Evolutionary conservation across 2,797 vertebrate genomes (phyloP).

Genomic region (Cynopterus sphinx): DNA sequence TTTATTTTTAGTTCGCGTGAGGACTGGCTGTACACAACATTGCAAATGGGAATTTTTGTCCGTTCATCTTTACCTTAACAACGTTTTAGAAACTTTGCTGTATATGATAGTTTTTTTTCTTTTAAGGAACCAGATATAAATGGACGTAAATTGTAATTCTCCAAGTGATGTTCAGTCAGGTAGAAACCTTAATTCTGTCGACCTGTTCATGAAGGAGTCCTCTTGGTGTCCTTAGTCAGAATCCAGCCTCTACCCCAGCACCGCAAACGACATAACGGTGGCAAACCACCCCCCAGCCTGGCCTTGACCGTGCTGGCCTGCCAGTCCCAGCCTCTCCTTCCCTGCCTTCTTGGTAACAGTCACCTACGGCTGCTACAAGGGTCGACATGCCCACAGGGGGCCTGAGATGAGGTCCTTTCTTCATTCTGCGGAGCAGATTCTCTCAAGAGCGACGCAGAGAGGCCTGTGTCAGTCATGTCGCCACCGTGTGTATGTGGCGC

Average conservation of each 20-base stretch:
- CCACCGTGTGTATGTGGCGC: conserved; percentile 90
- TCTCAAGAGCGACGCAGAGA: conserved; percentile 88
- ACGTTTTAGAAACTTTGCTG: neutral
- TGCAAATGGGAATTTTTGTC: neutral
- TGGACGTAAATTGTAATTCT: neutral
- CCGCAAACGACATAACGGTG: conserved; percentile 58
- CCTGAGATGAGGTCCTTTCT: conserved; percentile 36
- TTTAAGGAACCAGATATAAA: neutral
- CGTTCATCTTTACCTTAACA: neutral
- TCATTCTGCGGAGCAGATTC: conserved; percentile 87
- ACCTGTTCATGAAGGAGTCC: neutral
- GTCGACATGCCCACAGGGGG: conserved; percentile 78
- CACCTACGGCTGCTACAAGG: conserved; percentile 85
- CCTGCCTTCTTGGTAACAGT: conserved; percentile 76
- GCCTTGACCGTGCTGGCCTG: conserved; percentile 65
- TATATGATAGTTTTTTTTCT: neutral
- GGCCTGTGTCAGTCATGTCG: conserved; percentile 90
- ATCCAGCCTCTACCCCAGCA: neutral
- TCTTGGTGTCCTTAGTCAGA: conserved; percentile 45
- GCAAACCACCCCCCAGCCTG: conserved; percentile 61
- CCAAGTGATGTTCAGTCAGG: neutral
- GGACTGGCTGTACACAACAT: neutral
- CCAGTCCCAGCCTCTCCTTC: conserved; percentile 75
- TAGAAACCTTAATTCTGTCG: neutral
- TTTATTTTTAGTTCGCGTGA: conserved; percentile 55